A percentile compares a stretch with the other conserved stretches of the same genome.
These are phyloP conservation scores for Chromoteleia sp. DNA, from an alignment of 2,888 invertebrate genomes.

Conservation along the genomic window DNA sequence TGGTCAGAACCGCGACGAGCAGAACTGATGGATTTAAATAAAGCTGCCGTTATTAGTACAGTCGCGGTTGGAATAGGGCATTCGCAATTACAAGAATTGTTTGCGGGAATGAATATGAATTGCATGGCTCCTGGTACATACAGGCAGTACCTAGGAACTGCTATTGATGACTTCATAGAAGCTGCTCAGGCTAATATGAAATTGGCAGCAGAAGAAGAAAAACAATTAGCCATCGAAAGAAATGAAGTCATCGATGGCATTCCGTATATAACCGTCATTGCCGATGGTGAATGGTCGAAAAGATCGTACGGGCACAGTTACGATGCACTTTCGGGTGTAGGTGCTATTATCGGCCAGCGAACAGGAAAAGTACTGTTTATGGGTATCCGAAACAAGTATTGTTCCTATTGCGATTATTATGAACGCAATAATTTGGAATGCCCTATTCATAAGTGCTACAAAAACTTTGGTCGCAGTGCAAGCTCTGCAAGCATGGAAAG, in stretches of 20 bases:
- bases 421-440: no score
- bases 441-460: no score
- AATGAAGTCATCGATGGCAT: conserved; percentile 32
- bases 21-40: background rate
- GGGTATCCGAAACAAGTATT: no score
- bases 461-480: no score
- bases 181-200: conserved; percentile 35
- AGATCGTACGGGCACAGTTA: conserved; percentile 46
- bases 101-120: background rate
- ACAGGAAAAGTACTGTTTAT: conserved; percentile 72
- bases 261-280: conserved; percentile 7
- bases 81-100: background rate
- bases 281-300: conserved; percentile 48
- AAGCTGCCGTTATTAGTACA: background rate
- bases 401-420: conserved; percentile 51
- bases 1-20: background rate
- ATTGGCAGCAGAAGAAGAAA: conserved; percentile 50
- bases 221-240: conserved; percentile 39
- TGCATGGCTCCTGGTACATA: conserved; percentile 2
- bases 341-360: conserved; percentile 44
- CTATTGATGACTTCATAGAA: background rate
- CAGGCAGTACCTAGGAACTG: background rate
- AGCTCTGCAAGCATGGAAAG: no score
- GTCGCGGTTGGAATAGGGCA: background rate
- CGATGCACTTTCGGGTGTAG: conserved; percentile 54